A percentile compares a stretch with the other conserved stretches of the same genome.
phyloP scores from a whole-genome alignment of 2,113 vertebrate species.

The Proteles cristata region DNA sequence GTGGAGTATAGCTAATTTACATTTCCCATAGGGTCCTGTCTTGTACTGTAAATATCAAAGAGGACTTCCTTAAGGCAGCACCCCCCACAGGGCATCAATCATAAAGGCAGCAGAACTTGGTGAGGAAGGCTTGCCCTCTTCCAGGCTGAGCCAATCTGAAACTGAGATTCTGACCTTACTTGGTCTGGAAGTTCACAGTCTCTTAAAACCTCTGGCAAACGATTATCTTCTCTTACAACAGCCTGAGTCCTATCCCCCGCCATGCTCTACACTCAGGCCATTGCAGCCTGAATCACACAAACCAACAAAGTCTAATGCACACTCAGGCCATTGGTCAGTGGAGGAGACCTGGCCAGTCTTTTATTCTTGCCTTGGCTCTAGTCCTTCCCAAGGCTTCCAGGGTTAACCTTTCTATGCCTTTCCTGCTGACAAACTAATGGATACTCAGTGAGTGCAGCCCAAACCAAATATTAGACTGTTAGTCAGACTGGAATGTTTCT shows the following conservation, averaged over 20 bases:
- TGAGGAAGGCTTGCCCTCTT: too few species aligned
- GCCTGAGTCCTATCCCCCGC: not conserved
- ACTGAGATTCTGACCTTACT: not conserved
- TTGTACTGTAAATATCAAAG: not conserved
- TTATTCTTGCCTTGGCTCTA: accelerated
- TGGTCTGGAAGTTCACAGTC: not conserved
- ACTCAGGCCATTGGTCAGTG: not conserved
- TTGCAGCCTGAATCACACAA: not conserved
- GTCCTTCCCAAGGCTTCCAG: not conserved
- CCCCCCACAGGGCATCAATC: not conserved
- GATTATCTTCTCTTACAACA: not conserved
- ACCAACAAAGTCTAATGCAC: not conserved
- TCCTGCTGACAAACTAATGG: not conserved
- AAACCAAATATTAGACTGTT: constrained; percentile 61
- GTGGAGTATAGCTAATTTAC: not conserved
- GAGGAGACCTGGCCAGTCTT: not conserved
- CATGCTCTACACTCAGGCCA: not conserved
- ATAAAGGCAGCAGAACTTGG: not conserved
- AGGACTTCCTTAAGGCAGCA: not conserved
- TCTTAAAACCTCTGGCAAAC: not conserved
- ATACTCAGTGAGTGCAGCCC: not conserved
- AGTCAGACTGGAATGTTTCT: constrained; percentile 48
- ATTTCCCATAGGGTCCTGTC: not conserved
- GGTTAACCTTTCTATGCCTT: not conserved
- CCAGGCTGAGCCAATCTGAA: not conserved